Evolutionary conservation across 2,888 invertebrate genomes (phyloP), one percentile per base, ranked within the genome.

Genomic region (Adelphocoris suturalis): DNA sequence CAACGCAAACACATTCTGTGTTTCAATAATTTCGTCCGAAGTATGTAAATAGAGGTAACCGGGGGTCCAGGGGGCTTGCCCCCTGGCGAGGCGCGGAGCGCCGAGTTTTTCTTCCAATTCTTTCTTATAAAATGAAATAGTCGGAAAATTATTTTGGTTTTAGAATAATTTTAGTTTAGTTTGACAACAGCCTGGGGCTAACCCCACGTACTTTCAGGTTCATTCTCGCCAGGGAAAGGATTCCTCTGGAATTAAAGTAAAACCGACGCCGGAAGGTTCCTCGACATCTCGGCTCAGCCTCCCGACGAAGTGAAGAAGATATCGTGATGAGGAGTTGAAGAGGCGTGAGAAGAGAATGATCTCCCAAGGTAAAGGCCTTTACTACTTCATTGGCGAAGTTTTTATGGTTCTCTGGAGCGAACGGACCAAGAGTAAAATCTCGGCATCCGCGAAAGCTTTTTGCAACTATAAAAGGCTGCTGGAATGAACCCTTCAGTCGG

Each of bases 321-420:
- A 68, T 68, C 68, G 68, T 68, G 68, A 68, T 68, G 68, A 68
- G 68, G 68, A 68, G 68, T 68, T 80, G 78, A 47, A 46, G 78
- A 80, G 78, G 78, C 78, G 46, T 80, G 78, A 80, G 78, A 80
- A 80, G 78, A 19, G 46, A 47, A 19, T 80, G 19, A 47, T 80
- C 78, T 47, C 47, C 46, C 46, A 37, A 47, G 78, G 78, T 78
- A 46, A 78, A 46, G n/a, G 78, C 47, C 47, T 47, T 80, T 80
- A 80, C 78, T 80, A 47, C 78, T 80, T 80, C 78, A 80, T 80
- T 46, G 46, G 46, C 16, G 46, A n/a, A 12, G 68, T 68, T 68
- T 68, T 68, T 68, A 68, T 68, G 27, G 68, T 68, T 68, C 68
- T 19, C 12, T 13, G 23, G 19, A 68, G 68, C 68, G 23, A 68